phyloP scores from a whole-genome alignment of 2,888 invertebrate genomes.

The Gasteruption jaculator region DNA sequence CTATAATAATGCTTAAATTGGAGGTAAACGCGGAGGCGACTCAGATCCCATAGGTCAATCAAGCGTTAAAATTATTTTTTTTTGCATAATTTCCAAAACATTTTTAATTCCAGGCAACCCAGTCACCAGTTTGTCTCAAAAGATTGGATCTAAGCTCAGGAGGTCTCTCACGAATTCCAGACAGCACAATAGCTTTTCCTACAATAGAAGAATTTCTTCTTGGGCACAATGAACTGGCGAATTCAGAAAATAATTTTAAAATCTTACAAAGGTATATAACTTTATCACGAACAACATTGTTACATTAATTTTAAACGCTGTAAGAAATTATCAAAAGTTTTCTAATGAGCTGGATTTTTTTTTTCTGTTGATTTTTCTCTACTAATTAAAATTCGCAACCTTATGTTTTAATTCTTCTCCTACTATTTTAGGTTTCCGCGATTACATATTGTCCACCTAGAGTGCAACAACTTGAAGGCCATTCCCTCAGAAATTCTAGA shows the following conservation, averaged over 20 bases:
- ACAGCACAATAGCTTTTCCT: constrained; percentile 44
- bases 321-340: constrained; percentile 5
- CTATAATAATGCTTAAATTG: no score
- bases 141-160: constrained; percentile 47
- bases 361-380: constrained; percentile 6
- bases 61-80: constrained; percentile 5
- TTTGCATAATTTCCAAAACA: background rate
- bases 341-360: constrained; percentile 11
- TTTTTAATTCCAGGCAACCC: constrained; percentile 29
- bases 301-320: background rate
- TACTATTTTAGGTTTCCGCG: constrained; percentile 37
- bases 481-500: constrained; percentile 62
- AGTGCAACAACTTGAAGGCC: constrained; percentile 58
- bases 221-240: constrained; percentile 44
- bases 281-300: constrained; percentile 6
- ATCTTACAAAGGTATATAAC: constrained; percentile 38
- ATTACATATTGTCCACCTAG: constrained; percentile 44
- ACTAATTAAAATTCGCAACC: background rate
- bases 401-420: constrained; percentile 4
- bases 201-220: constrained; percentile 46
- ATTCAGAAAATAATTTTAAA: constrained; percentile 38
- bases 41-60: background rate
- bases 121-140: constrained; percentile 36
- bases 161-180: constrained; percentile 48
- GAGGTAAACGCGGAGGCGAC: no score